Base-by-base conservation (phyloP, 2,888 invertebrate species). In the Ametastegia equiseti region DNA sequence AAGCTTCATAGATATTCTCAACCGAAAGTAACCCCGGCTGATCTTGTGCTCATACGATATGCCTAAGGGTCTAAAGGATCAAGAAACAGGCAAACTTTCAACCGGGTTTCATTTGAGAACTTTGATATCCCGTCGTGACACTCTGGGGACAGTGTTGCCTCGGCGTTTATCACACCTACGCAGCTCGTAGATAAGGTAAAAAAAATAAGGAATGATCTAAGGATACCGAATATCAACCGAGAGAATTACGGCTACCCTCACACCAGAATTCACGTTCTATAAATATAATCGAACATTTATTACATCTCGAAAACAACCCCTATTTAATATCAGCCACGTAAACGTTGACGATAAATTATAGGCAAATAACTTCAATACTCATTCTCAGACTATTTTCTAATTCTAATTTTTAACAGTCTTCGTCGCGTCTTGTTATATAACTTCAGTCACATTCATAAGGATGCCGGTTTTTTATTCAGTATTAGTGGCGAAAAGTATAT, bases 141-240 rank as follows among this genome's bases (percentile, higher is more conserved):
- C 78, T 60, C 78, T 60, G 78, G 78, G 78, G 60, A 78, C 78
- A 63, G n/a, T 78, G 50, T 33, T 63, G 78, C 78, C 60, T 47
- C 60, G 60, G 60, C 78, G 78, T 78, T 78, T 78, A 78, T 78
- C 78, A 78, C 78, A 78, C 78, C 78, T 78, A 78, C 78, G 78
- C 78, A 63, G 60, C 39, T 47, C 78, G 78, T 57, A 78, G 78
- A 78, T 78, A 78, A 78, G 78, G 60, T n/a, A n/a, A n/a, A n/a
- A 60, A 23, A 39, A 78, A 60, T 60, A 39, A 78, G 39, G 45
- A 78, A 78, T 57, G 60, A 63, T 78, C 50, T 36, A 57, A 78
- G 54, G 75, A 75, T 54, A 36, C 50, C 71, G 71, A 47, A 65
- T 47, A 71, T 71, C 27, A 47, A 71, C 60, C n/a, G n/a, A n/a